Conservation (phyloP, 2,113 vertebrate genomes). For the Aldabrachelys gigantea region DNA sequence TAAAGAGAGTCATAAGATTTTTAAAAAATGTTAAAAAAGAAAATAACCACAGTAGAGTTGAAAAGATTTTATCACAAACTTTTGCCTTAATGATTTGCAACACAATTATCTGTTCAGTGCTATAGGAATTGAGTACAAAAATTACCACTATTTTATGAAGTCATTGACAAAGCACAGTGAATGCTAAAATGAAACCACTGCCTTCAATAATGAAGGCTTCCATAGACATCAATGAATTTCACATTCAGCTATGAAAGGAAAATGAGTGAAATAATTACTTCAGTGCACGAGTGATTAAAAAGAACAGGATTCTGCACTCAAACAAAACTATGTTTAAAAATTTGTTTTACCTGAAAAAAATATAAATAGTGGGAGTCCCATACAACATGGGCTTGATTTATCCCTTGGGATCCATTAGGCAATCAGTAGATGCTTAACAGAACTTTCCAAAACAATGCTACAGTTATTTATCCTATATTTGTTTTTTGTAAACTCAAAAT, state of each 20-base stretch:
- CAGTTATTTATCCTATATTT: neutral
- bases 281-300: neutral
- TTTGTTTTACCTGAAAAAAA: neutral
- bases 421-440: constrained; percentile 56
- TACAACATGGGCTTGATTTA: neutral
- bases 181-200: neutral
- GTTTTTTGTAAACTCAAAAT: neutral
- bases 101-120: neutral
- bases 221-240: neutral
- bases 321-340: neutral
- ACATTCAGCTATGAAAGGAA: neutral
- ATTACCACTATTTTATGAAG: neutral
- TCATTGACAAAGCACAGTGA: neutral
- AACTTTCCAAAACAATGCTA: constrained; percentile 42
- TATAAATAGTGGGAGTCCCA: neutral
- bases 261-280: neutral
- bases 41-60: neutral
- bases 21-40: neutral
- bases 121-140: neutral
- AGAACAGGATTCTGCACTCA: neutral
- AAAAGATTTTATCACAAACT: neutral
- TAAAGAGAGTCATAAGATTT: neutral
- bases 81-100: neutral
- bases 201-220: neutral
- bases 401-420: fast-evolving